Conservation (phyloP, 2,888 invertebrate genomes). For the Tiliacea aurago region DNA sequence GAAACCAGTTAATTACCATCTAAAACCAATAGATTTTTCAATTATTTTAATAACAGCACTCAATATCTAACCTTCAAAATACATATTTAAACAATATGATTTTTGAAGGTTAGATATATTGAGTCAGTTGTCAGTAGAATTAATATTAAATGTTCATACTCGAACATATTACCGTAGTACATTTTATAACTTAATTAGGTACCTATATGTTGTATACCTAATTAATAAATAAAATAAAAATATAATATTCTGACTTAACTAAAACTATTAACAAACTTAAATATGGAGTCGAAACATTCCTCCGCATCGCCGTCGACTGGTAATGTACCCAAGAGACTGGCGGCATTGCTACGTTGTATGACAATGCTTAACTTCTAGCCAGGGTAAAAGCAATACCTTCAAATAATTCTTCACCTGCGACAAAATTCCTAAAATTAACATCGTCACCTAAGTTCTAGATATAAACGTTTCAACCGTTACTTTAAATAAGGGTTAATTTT, state of each 20-base stretch:
- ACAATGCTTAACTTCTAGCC: not conserved
- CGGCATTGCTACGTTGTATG: not conserved
- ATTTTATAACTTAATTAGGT: no score
- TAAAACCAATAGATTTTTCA: not conserved
- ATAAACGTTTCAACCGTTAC: slow-evolving; percentile 49
- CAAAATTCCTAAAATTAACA: not conserved
- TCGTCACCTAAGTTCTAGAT: not conserved
- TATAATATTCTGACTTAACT: not conserved
- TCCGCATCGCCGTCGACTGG: not conserved
- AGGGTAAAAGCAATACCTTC: not conserved
- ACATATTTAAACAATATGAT: no score
- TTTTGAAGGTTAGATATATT: no score
- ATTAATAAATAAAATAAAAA: not conserved
- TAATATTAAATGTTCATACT: no score
- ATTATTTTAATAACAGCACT: not conserved
- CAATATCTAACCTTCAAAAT: not conserved
- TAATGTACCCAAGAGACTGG: not conserved
- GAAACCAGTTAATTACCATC: not conserved
- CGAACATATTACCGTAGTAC: no score
- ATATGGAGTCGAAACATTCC: not conserved
- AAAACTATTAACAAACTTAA: not conserved
- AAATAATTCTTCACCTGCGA: not conserved
- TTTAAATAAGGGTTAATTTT: slow-evolving; percentile 62
- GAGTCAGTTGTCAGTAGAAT: no score
- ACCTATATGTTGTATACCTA: no score